Evolutionary conservation across 2,113 vertebrate species (phyloP), one percentile per base, ranked within the genome.

Genomic region (Elanus axillaris): DNA sequence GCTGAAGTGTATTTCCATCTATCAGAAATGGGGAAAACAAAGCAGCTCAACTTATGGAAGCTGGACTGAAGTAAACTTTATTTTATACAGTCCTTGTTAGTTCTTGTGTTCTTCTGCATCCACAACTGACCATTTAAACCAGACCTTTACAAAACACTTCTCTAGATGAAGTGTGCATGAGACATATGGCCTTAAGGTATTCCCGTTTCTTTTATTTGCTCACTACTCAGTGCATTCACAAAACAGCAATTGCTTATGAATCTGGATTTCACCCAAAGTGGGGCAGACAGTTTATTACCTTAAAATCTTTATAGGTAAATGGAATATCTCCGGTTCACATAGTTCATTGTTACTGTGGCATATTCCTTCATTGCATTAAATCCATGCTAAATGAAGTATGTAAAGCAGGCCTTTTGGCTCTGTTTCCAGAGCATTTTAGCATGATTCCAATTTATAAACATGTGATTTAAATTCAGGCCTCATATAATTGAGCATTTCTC

Each of bases 1-100:
- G 91, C 58, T 86, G 94, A 17, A 67, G 60, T 85, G 26, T 97
- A 93, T 48, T 86, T 96, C 97, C 97, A 97, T 52, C 97, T 98
- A 18, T 85, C 64, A 40, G 74, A 75, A 94, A 95, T 3, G 48
- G 45, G 45, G 79, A 52, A 94, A 92, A 84, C 19, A 94, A 91
- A 66, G 86, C 38, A 75, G 43, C 17, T 83, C 43, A 58, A 45
- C 78, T 45, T 63, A 76, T 8, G 52, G 94, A 89, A 92, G 45
- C 32, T 8, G 23, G 66, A 79, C 36, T 45, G n/a, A 77, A 13
- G 25, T 62, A 87, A 69, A 22, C 13, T 67, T 90, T 40, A 27
- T 58, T 79, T 60, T 58, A 23, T 43, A 55, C 8, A 58, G 10
- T 40, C 23, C 16, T 89, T 56, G 8, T 52, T 52, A 48, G 50